Base-by-base conservation (phyloP, 2,113 vertebrate species). In the Ancistrus triradiatus region DNA sequence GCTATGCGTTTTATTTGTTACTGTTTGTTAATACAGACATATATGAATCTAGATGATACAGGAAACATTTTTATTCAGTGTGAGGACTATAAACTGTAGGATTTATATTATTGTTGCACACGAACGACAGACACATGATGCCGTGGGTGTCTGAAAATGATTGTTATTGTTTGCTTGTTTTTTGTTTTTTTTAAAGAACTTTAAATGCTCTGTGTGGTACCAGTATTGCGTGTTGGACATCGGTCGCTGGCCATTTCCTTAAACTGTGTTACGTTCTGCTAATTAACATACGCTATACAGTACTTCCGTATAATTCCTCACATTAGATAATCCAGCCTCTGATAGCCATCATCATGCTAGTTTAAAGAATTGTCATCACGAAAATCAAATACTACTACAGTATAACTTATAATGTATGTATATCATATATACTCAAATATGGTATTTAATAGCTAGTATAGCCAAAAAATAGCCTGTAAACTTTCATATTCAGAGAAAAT, bases 231-330 rank as follows among this genome's bases (percentile, higher is more conserved):
- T 31, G 3, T 4, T 31, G 27, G 3, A 31, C 13, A n/a, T n/a
- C n/a, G n/a, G n/a, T n/a, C n/a, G n/a, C n/a, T n/a, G n/a, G n/a
- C n/a, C n/a, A n/a, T n/a, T n/a, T n/a, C n/a, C n/a, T n/a, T n/a
- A n/a, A n/a, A n/a, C n/a, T n/a, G n/a, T 38, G 38, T 4, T 42
- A 5, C 6, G 2, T n/a, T 13, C 13, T 42, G 13, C n/a, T 2
- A 13, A 49, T 9, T 18, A 15, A 14, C 4, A 17, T 48, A 35
- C 76, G 75, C 75, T 81, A 77, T 81, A 81, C 76, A 78, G 76
- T 78, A 67, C 82, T 84, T 74, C 57, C 79, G 75, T 59, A 68
- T 31, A 66, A 70, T 81, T 73, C 67, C 70, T 84, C 74, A 78
- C 70, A 76, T 56, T 37, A 74, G 68, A 73, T 76, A 66, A 78